Evolutionary conservation across 2,113 vertebrate genomes (phyloP).

Genomic region (Hippocampus barbouri): DNA sequence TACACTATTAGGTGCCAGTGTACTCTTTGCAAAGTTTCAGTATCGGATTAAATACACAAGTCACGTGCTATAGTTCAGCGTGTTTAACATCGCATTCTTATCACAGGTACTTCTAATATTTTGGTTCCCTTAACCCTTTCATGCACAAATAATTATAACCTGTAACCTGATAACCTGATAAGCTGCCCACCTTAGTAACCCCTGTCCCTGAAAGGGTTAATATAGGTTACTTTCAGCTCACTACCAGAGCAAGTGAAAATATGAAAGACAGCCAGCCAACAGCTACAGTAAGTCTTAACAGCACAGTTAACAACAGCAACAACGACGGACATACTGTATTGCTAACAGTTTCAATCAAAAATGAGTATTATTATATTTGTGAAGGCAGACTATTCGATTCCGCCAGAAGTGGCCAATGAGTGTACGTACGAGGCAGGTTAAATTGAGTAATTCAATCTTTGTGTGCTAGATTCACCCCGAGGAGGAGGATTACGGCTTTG

Average conservation of each 20-base stretch:
- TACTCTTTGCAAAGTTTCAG: not conserved
- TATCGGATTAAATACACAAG: not conserved
- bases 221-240: not conserved
- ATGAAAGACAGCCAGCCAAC: not conserved
- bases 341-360: not conserved
- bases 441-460: conserved; percentile 6
- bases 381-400: not conserved
- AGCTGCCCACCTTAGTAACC: too few relatives aligned
- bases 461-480: conserved; percentile 84
- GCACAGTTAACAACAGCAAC: not conserved
- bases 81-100: not conserved
- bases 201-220: too few relatives aligned
- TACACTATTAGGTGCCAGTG: not conserved
- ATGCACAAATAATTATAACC: too few relatives aligned
- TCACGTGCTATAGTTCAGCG: not conserved
- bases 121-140: too few relatives aligned
- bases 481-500: conserved; percentile 95
- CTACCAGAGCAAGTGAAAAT: not conserved
- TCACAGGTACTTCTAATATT: not conserved
- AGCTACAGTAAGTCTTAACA: not conserved
- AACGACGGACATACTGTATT: not conserved
- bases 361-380: not conserved
- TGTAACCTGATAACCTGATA: too few relatives aligned
- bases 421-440: conserved; percentile 11
- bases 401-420: not conserved